Evolutionary conservation across 2,797 vertebrate species (phyloP).

Genomic region (Scolopax rusticola): DNA sequence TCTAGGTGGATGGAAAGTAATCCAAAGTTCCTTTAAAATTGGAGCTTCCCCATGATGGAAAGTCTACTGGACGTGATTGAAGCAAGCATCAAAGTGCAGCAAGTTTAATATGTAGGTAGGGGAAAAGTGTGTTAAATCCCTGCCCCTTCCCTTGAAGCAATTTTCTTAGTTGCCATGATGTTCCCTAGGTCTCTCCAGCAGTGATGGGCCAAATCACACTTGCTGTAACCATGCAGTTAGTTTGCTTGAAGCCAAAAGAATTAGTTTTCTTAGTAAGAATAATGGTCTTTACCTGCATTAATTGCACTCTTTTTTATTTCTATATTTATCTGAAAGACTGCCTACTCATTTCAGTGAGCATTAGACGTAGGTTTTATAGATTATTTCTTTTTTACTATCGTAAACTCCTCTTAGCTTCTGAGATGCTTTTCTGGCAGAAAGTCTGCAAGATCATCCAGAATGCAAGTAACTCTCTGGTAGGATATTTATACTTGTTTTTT

Average conservation of each 20-base stretch:
- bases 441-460: not conserved
- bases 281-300: not conserved
- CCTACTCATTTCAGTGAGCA: not conserved
- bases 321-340: not conserved
- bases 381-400: not conserved
- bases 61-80: not conserved
- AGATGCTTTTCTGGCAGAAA: constrained; percentile 7
- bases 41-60: not conserved
- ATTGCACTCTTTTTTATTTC: not conserved
- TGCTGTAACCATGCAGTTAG: not conserved
- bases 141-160: not conserved
- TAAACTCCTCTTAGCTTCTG: not conserved
- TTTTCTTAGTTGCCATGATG: not conserved
- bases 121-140: not conserved
- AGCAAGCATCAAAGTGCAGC: not conserved
- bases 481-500: not conserved
- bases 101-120: not conserved
- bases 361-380: not conserved
- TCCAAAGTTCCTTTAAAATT: not conserved
- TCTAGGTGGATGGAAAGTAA: not conserved
- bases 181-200: not conserved
- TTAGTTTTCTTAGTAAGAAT: not conserved
- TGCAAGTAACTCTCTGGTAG: not conserved
- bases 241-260: not conserved
- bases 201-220: not conserved